These are phyloP conservation scores for Cephus spinipes DNA, from an alignment of 2,888 invertebrate species.

Conservation along the genomic window DNA sequence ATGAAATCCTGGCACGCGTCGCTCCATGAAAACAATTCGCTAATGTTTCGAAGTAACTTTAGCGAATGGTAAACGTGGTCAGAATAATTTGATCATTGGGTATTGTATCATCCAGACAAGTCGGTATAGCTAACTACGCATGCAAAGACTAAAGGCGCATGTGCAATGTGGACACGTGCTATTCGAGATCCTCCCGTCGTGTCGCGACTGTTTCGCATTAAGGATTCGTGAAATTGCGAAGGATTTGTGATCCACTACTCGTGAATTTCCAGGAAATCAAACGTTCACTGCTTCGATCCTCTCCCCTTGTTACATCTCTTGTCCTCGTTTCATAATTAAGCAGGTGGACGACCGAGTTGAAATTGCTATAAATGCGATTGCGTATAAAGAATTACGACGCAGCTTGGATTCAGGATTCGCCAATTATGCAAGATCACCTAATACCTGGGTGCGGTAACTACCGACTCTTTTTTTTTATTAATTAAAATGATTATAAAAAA, in stretches of 20 bases:
- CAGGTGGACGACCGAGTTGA: background rate
- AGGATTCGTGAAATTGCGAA: background rate
- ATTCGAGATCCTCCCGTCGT: background rate
- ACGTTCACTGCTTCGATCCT: background rate
- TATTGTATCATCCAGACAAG: background rate
- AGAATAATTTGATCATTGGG: background rate
- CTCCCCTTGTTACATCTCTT: background rate
- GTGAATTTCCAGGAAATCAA: background rate
- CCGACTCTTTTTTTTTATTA: background rate
- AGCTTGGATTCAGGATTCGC: background rate
- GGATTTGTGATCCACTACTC: background rate
- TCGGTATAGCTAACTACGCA: background rate
- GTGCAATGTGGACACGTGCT: background rate
- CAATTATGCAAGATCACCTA: background rate
- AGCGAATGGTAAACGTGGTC: background rate
- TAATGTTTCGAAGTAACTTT: background rate
- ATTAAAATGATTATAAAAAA: background rate
- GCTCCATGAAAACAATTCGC: background rate
- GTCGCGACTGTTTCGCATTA: background rate
- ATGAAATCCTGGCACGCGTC: constrained; percentile 10
- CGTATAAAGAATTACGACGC: background rate
- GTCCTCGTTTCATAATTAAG: background rate
- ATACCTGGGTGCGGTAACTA: background rate
- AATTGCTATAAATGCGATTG: background rate
- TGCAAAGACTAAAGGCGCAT: background rate